Conservation (phyloP, 1,140 invertebrate genomes). For the Diorhabda elongata region DNA sequence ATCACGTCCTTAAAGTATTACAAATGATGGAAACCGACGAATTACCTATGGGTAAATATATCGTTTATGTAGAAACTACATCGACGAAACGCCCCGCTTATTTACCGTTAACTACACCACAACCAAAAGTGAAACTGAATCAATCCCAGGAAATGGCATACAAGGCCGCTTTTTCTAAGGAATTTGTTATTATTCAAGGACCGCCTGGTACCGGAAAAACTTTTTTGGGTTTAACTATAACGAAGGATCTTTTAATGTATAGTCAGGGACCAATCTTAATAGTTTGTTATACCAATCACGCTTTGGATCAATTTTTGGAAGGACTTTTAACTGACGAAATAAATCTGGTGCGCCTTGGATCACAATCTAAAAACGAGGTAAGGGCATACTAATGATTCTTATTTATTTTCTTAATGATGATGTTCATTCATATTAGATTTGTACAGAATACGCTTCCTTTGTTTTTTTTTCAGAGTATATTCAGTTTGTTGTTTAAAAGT, state of each 20-base stretch:
- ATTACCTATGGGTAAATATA: conserved; percentile 62
- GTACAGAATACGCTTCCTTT: background rate
- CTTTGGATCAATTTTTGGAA: conserved; percentile 85
- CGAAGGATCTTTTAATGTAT: conserved; percentile 53
- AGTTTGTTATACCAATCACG: conserved; percentile 84
- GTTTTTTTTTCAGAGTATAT: too few relatives aligned
- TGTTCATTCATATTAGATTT: background rate
- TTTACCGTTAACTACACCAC: conserved; percentile 18
- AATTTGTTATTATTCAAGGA: conserved; percentile 74
- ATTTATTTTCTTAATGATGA: background rate
- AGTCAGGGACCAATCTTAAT: conserved; percentile 61
- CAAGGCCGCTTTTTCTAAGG: conserved; percentile 55
- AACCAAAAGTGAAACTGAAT: conserved; percentile 48
- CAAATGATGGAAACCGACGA: conserved; percentile 51
- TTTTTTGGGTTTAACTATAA: conserved; percentile 63
- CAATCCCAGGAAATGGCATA: conserved; percentile 58
- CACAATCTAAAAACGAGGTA: too few relatives aligned
- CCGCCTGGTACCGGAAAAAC: conserved; percentile 81
- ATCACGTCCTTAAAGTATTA: conserved; percentile 58
- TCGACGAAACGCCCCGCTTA: conserved; percentile 29
- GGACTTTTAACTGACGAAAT: conserved; percentile 56
- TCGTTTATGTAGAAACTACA: conserved; percentile 44
- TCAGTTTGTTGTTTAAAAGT: too few relatives aligned
- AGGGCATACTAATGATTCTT: background rate
- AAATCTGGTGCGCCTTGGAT: background rate